A percentile compares a stretch with the other conserved stretches of the same genome.
phyloP scores from a whole-genome alignment of 1,140 invertebrate species.

The Halesus radiatus region DNA sequence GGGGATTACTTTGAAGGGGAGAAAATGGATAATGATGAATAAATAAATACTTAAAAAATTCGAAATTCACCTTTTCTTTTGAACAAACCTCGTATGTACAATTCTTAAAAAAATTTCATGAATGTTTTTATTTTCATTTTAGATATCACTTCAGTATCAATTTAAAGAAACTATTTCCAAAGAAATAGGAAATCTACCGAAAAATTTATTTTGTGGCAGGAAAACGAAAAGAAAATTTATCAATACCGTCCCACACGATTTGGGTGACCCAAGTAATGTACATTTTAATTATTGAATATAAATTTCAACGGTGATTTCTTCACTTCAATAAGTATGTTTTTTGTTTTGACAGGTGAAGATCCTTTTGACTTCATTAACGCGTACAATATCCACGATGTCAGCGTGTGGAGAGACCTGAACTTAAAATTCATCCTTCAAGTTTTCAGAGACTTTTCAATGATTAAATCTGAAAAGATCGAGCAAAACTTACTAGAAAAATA shows the following conservation, averaged over 20 bases:
- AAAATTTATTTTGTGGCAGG: slow-evolving; percentile 77
- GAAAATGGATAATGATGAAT: too few species aligned
- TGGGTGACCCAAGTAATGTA: slow-evolving; percentile 84
- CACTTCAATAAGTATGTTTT: background rate
- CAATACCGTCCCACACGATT: slow-evolving; percentile 89
- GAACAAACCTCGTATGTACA: too few species aligned
- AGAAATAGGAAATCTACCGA: slow-evolving; percentile 72
- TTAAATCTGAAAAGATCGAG: slow-evolving; percentile 64
- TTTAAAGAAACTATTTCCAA: slow-evolving; percentile 77
- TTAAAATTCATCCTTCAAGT: slow-evolving; percentile 93
- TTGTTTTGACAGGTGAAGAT: slow-evolving; percentile 78
- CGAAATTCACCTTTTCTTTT: too few species aligned
- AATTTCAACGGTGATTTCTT: background rate
- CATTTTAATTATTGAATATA: slow-evolving; percentile 13
- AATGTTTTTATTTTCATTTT: slow-evolving; percentile 43
- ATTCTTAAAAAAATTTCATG: too few species aligned
- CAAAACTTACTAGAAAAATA: slow-evolving; percentile 56
- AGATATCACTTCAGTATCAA: slow-evolving; percentile 87
- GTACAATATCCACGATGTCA: slow-evolving; percentile 92
- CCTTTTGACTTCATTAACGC: slow-evolving; percentile 88
- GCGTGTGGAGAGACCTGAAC: slow-evolving; percentile 93
- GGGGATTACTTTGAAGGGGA: too few species aligned
- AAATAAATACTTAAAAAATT: too few species aligned
- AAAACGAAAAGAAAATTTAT: slow-evolving; percentile 76
- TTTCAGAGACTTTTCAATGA: slow-evolving; percentile 79